Percentiles rank a stretch among this genome's conserved stretches.
phyloP scores from a whole-genome alignment of 2,113 vertebrate species.

The Trichomycterus rosablanca region DNA sequence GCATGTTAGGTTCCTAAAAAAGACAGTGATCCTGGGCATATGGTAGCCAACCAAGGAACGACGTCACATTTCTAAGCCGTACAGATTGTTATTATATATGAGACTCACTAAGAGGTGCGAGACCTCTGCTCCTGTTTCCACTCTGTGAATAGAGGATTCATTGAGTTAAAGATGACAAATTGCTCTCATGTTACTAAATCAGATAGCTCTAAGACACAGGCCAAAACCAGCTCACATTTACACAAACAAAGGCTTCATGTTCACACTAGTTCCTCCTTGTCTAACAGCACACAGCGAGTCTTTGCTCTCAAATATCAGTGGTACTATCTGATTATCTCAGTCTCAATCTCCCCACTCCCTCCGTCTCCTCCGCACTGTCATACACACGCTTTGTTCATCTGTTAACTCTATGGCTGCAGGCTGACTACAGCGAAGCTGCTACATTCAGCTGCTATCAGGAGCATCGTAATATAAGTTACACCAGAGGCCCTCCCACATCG shows the following conservation, averaged over 20 bases:
- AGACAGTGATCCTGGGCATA: no score
- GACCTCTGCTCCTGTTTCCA: not conserved
- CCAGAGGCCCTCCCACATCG: slow-evolving; percentile 1
- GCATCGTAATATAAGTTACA: slow-evolving; percentile 4
- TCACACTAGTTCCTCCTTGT: slow-evolving; percentile 51
- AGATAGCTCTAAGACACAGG: slow-evolving; percentile 3
- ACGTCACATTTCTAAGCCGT: no score
- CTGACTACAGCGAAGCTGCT: not conserved
- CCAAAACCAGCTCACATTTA: slow-evolving; percentile 50
- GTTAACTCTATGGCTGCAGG: slow-evolving; percentile 29
- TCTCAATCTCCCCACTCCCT: slow-evolving; percentile 14
- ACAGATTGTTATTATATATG: no score
- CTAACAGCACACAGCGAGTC: slow-evolving; percentile 46
- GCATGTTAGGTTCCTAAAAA: no score
- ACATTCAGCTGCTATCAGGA: not conserved
- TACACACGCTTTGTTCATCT: slow-evolving; percentile 21
- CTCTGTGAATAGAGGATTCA: slow-evolving; percentile 13
- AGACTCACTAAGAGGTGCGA: not conserved
- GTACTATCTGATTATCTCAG: slow-evolving; percentile 44
- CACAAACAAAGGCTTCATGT: slow-evolving; percentile 53
- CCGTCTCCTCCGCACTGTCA: slow-evolving; percentile 11
- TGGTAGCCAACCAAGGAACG: no score
- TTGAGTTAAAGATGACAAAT: slow-evolving; percentile 50
- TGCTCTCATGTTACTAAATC: slow-evolving; percentile 38
- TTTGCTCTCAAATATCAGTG: slow-evolving; percentile 48